These are phyloP conservation scores for Protula sp. DNA, from an alignment of 2,888 invertebrate genomes.

Conservation along the genomic window DNA sequence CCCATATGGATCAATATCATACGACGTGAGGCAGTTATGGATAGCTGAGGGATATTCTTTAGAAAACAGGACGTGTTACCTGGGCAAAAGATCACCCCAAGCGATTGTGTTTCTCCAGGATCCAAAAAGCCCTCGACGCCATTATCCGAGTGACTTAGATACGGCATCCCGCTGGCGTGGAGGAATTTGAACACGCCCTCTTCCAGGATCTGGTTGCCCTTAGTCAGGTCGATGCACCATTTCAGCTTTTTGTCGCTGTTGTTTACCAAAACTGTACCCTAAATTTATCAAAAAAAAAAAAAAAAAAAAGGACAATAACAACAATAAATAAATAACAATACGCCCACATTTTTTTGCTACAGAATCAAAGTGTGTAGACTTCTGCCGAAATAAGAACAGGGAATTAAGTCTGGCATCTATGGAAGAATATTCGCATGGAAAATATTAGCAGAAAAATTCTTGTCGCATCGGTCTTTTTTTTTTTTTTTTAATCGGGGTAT, in stretches of 20 bases:
- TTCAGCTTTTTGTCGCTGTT: slow-evolving; percentile 39
- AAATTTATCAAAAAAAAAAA: too few species aligned
- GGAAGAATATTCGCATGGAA: too few species aligned
- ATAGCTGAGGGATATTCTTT: too few species aligned
- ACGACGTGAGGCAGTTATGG: too few species aligned
- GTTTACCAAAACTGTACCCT: slow-evolving; percentile 45
- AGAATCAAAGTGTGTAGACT: too few species aligned
- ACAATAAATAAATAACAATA: not conserved
- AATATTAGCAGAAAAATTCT: too few species aligned
- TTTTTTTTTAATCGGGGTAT: too few species aligned
- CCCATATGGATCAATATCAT: too few species aligned
- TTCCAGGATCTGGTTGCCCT: slow-evolving; percentile 33
- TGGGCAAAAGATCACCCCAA: slow-evolving; percentile 48
- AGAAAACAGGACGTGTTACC: too few species aligned
- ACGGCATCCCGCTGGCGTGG: slow-evolving; percentile 44
- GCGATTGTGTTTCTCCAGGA: slow-evolving; percentile 39
- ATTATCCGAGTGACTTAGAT: slow-evolving; percentile 30
- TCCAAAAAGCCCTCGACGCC: slow-evolving; percentile 44
- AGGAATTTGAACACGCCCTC: slow-evolving; percentile 48
- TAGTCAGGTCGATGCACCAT: slow-evolving; percentile 44
- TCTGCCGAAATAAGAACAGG: too few species aligned
- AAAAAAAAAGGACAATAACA: not conserved
- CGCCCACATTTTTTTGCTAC: not conserved
- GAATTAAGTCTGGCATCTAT: too few species aligned
- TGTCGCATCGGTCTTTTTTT: too few species aligned